Evolutionary conservation across 1,140 invertebrate species (phyloP).

Genomic region (Lordiphosa collinella): DNA sequence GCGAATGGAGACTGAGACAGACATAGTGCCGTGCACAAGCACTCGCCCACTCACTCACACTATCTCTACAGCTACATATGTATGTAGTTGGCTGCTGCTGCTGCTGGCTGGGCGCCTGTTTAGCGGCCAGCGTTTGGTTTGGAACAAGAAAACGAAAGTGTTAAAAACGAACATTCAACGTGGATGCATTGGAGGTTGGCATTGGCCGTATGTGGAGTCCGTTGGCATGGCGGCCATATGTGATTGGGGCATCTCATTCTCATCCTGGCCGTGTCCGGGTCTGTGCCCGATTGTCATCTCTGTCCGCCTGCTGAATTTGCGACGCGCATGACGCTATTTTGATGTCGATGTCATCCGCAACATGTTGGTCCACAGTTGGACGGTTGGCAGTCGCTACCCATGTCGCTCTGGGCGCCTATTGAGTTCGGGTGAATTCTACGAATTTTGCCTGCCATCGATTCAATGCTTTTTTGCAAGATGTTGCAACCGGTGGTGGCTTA

Average conservation of each 20-base stretch:
- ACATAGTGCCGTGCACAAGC: background rate
- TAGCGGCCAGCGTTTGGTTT: constrained; percentile 77
- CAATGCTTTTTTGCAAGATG: constrained; percentile 46
- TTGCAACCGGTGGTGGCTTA: constrained; percentile 56
- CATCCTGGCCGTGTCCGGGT: constrained; percentile 31
- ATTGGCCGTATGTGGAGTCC: constrained; percentile 46
- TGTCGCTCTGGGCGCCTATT: constrained; percentile 53
- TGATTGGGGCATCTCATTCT: constrained; percentile 28
- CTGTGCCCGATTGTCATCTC: constrained; percentile 18
- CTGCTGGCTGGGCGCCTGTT: constrained; percentile 62
- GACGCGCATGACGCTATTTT: constrained; percentile 76
- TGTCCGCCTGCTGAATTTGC: constrained; percentile 59
- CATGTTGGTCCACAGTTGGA: constrained; percentile 42
- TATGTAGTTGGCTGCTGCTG: constrained; percentile 31
- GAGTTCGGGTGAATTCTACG: constrained; percentile 78
- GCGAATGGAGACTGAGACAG: background rate
- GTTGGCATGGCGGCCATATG: constrained; percentile 47
- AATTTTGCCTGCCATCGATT: constrained; percentile 57
- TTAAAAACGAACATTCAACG: constrained; percentile 20
- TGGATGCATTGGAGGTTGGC: constrained; percentile 17
- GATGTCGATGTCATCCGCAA: constrained; percentile 35
- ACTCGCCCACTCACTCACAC: background rate
- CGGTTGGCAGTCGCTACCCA: background rate
- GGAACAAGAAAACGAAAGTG: constrained; percentile 80
- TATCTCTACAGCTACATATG: background rate